Evolutionary conservation across 2,888 invertebrate genomes (phyloP), one percentile per base, ranked within the genome.

Genomic region (Glaucopsyche alexis): DNA sequence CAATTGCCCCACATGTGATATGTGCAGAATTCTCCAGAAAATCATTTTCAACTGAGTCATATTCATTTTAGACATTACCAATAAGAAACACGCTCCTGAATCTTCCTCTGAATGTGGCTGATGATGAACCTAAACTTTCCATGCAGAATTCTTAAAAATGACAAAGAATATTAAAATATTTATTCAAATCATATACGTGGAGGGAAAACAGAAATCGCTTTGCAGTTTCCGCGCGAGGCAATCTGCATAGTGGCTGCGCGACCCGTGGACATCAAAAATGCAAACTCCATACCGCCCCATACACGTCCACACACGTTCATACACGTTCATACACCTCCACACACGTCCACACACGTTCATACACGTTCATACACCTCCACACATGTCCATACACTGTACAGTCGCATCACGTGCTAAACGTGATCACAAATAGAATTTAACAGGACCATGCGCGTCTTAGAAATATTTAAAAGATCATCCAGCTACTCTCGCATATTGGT

Each of bases 121-220:
- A 29, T 42, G 13, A 47, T 11, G 47, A 9, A 47, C 14, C 29
- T 60, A 29, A 38, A 60, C 16, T 60, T 29, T 60, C 14, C 67
- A 16, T 16, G 67, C 45, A n/a, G 9, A 49, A 49, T 29, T 47
- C 69, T 19, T 7, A 49, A 42, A 60, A 19, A 67, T 19, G 69
- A 69, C 49, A 69, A 69, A 69, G 69, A 49, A 69, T 69, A 67
- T 45, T 45, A 47, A 47, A 47, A 69, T 49, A 69, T 49, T 49
- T 49, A 69, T 69, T 69, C 69, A 69, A 69, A 69, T 69, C 16
- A 29, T 29, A 47, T 47, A 69, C 69, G 69, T 47, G 69, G 49
- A 69, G 49, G 29, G 69, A 67, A 67, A 69, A 69, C 69, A 69
- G 49, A 69, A 67, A 49, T 49, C 69, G 69, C 47, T 69, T 16